Conservation (phyloP, 2,888 invertebrate species). For the Calameuta idolon region DNA sequence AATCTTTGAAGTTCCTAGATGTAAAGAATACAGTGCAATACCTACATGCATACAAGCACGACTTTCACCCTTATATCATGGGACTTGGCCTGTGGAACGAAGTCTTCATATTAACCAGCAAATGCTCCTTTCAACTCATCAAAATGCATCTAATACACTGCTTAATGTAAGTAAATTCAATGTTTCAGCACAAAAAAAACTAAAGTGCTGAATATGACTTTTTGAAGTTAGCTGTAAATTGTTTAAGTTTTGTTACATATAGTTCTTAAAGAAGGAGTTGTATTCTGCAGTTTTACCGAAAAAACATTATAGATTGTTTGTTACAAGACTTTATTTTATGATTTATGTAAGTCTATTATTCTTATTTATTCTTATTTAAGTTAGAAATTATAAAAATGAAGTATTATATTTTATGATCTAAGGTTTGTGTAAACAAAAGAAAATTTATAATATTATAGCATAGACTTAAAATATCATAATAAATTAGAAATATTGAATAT, state of each 20-base stretch:
- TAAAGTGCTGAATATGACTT: too few relatives aligned
- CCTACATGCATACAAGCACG: slow-evolving; percentile 35
- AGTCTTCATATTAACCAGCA: slow-evolving; percentile 61
- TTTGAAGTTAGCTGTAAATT: too few relatives aligned
- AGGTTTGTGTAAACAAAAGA: not conserved
- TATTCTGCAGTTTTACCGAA: too few relatives aligned
- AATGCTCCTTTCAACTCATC: slow-evolving; percentile 49
- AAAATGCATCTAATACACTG: slow-evolving; percentile 42
- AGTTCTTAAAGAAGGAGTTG: too few relatives aligned
- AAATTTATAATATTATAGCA: not conserved
- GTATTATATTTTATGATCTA: too few relatives aligned
- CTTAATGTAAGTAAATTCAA: slow-evolving; percentile 48
- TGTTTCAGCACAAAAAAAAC: not conserved
- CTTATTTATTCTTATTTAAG: not conserved
- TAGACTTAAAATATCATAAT: not conserved
- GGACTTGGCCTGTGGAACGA: slow-evolving; percentile 74
- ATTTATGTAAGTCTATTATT: not conserved
- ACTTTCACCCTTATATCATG: slow-evolving; percentile 70
- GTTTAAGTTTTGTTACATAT: too few relatives aligned
- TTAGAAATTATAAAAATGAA: not conserved
- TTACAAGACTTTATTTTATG: not conserved
- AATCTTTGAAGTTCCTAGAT: not conserved
- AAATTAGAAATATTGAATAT: not conserved
- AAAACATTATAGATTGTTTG: not conserved
- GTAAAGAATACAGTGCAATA: slow-evolving; percentile 46